Conservation (phyloP, 2,888 invertebrate genomes). For the Plusia festucae region DNA sequence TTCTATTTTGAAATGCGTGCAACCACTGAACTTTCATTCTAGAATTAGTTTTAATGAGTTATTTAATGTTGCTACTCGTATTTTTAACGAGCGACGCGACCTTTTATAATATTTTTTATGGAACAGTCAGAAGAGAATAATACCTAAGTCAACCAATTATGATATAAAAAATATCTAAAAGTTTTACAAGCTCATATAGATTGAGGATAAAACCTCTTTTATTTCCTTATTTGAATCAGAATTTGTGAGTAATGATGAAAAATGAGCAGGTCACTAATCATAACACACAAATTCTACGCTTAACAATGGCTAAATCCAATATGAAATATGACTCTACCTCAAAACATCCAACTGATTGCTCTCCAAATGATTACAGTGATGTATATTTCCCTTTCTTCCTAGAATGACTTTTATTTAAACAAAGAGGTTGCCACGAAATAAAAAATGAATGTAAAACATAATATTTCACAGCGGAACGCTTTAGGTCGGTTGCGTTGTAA, state of each 20-base stretch:
- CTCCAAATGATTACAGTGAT: constrained; percentile 23
- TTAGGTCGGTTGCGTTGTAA: constrained; percentile 50
- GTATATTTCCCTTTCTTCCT: constrained; percentile 10
- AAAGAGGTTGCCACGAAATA: constrained; percentile 46
- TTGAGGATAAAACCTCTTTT: not conserved
- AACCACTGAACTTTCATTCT: constrained; percentile 58
- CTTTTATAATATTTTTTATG: too few species aligned
- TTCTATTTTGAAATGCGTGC: constrained; percentile 63
- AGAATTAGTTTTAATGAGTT: constrained; percentile 51
- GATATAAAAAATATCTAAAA: too few species aligned
- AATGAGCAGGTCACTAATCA: not conserved
- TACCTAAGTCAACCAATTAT: too few species aligned
- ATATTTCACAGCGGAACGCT: constrained; percentile 52
- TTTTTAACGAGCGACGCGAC: constrained; percentile 8
- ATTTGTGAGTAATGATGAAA: too few species aligned
- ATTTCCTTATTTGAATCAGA: not conserved
- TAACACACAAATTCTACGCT: not conserved
- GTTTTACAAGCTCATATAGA: too few species aligned
- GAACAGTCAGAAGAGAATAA: too few species aligned
- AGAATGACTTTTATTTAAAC: constrained; percentile 42
- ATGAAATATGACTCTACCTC: not conserved
- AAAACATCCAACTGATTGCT: constrained; percentile 20
- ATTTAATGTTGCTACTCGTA: constrained; percentile 33
- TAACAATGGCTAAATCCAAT: not conserved
- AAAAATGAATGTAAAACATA: constrained; percentile 46